Evolutionary conservation across 2,888 invertebrate genomes (phyloP), one percentile per base, ranked within the genome.

Genomic region (Lamellibrachia satsuma): DNA sequence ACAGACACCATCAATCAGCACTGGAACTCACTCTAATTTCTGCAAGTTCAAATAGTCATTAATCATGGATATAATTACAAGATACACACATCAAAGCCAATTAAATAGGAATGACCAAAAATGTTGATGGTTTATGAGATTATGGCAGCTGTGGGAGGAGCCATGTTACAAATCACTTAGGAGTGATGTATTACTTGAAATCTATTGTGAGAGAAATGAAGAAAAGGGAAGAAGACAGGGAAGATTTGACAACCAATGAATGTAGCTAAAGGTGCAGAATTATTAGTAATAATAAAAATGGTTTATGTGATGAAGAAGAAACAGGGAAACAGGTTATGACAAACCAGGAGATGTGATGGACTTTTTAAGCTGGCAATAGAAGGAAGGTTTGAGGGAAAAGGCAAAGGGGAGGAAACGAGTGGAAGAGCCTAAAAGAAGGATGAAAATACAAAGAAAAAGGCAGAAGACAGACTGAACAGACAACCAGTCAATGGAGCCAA

Each of bases 21-120:
- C 15, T 75, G 22, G 57, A 2, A 11, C 57, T 57, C 22, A 6
- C 75, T 75, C 75, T 75, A 75, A 75, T 75, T 75, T 75, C 75
- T 75, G 75, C 75, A 75, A 75, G 75, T 75, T 75, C 75, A 75
- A 75, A 75, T 75, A 75, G 75, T 75, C 75, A 75, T 75, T 75
- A 75, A 75, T 75, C 75, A 75, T 22, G 75, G n/a, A 75, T 75
- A 75, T 75, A 75, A 75, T 75, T 75, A 75, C 75, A 6, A 75
- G 75, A 75, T 75, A 75, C 75, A 75, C 75, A 75, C 75, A 75
- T 75, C 75, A 75, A 75, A 75, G 75, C 75, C 75, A 75, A 75
- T 75, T 75, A 75, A 75, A 75, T 75, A 75, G 15, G 15, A 75
- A 22, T 22, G 75, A 22, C 22, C 3, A 75, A 75, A 75, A 75